Evolutionary conservation across 2,888 invertebrate species (phyloP).

Genomic region (Cenopis cana): DNA sequence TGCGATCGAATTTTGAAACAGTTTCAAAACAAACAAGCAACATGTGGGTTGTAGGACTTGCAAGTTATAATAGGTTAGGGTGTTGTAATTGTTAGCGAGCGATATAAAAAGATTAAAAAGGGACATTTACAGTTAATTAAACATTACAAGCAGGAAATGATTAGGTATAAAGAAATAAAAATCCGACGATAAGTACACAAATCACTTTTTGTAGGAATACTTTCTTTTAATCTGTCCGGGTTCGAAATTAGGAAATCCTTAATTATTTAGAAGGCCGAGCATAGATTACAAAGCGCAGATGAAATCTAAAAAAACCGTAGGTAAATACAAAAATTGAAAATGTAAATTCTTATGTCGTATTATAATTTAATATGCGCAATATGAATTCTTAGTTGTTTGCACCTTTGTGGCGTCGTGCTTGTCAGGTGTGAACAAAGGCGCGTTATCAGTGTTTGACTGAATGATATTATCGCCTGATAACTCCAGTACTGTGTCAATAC

Average conservation of each 20-base stretch:
- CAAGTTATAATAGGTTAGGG: too few relatives aligned
- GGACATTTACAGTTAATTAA: background rate
- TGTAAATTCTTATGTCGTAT: background rate
- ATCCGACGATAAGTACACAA: background rate
- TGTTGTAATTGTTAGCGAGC: conserved; percentile 35
- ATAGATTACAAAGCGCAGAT: background rate
- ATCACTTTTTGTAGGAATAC: background rate
- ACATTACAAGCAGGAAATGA: conserved; percentile 12
- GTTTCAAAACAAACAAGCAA: conserved; percentile 38
- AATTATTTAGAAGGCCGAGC: background rate
- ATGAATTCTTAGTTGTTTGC: conserved; percentile 1
- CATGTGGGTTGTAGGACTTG: conserved; percentile 44
- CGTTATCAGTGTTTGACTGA: conserved; percentile 43
- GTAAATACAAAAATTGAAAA: background rate
- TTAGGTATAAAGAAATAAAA: background rate
- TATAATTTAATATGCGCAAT: background rate
- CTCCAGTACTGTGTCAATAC: conserved; percentile 55
- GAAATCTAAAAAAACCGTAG: background rate
- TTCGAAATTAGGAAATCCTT: background rate
- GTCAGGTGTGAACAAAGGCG: conserved; percentile 41
- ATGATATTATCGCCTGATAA: conserved; percentile 53
- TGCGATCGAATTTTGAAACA: conserved; percentile 29
- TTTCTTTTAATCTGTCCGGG: background rate
- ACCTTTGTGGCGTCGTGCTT: conserved; percentile 29
- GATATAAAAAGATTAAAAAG: conserved; percentile 30